Evolutionary conservation across 1,140 invertebrate species (phyloP), one percentile per base, ranked within the genome.

Genomic region (Vollenhovia emeryi): DNA sequence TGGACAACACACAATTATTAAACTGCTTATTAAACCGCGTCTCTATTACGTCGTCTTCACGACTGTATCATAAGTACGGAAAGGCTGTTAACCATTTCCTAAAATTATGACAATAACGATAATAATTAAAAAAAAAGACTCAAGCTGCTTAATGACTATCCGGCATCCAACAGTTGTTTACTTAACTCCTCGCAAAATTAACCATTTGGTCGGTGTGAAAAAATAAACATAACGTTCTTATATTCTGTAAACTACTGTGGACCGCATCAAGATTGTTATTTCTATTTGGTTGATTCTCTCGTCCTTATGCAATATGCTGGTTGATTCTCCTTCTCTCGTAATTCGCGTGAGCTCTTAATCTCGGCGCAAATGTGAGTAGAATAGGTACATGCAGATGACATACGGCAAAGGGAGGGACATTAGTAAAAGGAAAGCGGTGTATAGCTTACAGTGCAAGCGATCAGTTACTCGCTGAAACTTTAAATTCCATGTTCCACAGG

Each of bases 141-240:
- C 11, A 66, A 68, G 64, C 74, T 45, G 55, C 40, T 60, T 75
- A 86, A 74, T 36, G 60, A 86, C 27, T 55, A 24, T 55, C 74
- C 40, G 36, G n/a, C 60, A 71, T 64, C 55, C 85, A 59, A 73
- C 71, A 86, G 24, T 60, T 52, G 36, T 52, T 82, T 18, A 62
- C 60, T 71, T 74, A 48, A 88, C 9, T 86, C 71, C 88, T 90
- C 89, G 89, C 83, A 93, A 94, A 94, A 94, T 93, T 88, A 93
- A 93, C 82, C 89, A 85, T 86, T 93, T 89, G 84, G 88, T 87
- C 91, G 85, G 85, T 92, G 76, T 90, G 85, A 87, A 93, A 94
- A 93, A 93, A 94, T 93, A 93, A 94, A 93, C 92, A 91, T 87
- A 87, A 90, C 69, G 84, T 93, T 89, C 59, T 92, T 87, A 84